Evolutionary conservation across 2,113 vertebrate species (phyloP).

Genomic region (Tenebrosternarchus preto): DNA sequence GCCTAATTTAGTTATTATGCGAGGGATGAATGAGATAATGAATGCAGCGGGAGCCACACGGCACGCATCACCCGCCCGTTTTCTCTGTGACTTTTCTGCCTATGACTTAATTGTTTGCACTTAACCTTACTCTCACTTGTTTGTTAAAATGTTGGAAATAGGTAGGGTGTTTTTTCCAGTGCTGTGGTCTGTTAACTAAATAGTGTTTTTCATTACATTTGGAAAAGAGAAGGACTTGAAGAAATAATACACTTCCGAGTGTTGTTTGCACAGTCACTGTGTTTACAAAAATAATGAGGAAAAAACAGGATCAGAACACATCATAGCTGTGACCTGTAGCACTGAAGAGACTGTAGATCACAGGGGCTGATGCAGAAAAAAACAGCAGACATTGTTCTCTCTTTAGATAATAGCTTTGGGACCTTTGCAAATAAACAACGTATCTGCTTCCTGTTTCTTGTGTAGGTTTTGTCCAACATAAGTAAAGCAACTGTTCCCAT

Average conservation of each 20-base stretch:
- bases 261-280: not conserved
- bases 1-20: constrained; percentile 74
- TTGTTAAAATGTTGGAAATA: constrained; percentile 61
- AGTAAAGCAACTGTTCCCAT: not conserved
- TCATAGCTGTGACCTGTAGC: not conserved
- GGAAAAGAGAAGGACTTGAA: constrained; percentile 3
- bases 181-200: constrained; percentile 15
- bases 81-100: constrained; percentile 47
- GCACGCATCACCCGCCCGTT: constrained; percentile 55
- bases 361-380: not conserved
- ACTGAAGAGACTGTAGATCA: not conserved
- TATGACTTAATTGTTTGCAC: constrained; percentile 63
- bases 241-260: not conserved
- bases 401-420: not conserved
- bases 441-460: not conserved
- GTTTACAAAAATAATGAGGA: not conserved
- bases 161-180: constrained; percentile 36
- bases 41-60: constrained; percentile 59
- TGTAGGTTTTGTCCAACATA: not conserved
- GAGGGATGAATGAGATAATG: constrained; percentile 69
- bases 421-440: not conserved
- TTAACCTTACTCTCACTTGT: constrained; percentile 59
- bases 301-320: not conserved
- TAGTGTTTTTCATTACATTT: not conserved
- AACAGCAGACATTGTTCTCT: not conserved